Evolutionary conservation across 2,888 invertebrate species (phyloP), one percentile per base, ranked within the genome.

Genomic region (Brachyptera risi): DNA sequence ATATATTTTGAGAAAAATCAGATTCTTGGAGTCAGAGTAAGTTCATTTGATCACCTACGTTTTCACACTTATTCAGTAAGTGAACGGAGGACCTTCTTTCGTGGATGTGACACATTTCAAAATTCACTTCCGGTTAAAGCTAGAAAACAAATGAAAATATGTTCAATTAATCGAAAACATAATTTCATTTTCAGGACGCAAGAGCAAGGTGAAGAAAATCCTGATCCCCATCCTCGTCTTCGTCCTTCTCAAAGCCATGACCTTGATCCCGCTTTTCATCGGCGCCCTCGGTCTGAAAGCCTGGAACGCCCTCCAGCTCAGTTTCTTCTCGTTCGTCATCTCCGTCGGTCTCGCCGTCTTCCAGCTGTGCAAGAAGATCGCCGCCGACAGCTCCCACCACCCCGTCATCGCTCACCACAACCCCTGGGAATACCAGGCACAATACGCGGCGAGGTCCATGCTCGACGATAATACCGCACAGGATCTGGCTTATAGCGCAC

Each of bases 281-380:
- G 92, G 92, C 71, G 85, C 92, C 64, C 83, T 92, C 66, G 91
- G 91, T 71, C 79, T 92, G 73, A 92, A 92, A 78, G 92, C 92
- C 57, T 92, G 90, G 87, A 92, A 92, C 75, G 90, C 92, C 9
- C 85, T 92, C 67, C 91, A 91, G 72, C 81, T 92, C 71, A 89
- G 91, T 15, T 90, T 92, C 86, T 88, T 92, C 83, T 90, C 90
- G 44, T 92, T 92, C 79, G 83, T 92, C 70, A 86, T 92, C 26
- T 89, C 92, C 69, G 86, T 90, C 68, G 90, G 88, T 64, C 79
- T 92, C 75, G 91, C 92, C 67, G 87, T 92, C 75, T 92, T 92
- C 85, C 91, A 92, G 75, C 80, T 92, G 66, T 92, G 91, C 83
- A 92, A 91, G 76, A 92, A 92, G 81, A 54, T 67, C 63, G 90